These are phyloP conservation scores for Oncorhynchus gorbuscha DNA, from an alignment of 2,113 vertebrate genomes.

Conservation along the genomic window DNA sequence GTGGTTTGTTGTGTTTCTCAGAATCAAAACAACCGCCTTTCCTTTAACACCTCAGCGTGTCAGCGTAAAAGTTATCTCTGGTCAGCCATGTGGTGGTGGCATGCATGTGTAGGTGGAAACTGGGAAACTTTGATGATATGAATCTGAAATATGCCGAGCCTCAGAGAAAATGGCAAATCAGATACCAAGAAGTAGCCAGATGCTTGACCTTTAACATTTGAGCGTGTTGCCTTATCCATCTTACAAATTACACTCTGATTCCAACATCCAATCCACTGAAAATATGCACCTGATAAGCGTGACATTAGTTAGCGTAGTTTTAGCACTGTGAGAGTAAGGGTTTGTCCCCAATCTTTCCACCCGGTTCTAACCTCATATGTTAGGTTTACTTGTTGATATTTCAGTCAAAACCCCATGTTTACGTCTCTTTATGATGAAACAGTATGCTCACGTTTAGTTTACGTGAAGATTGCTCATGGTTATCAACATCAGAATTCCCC, in stretches of 20 bases:
- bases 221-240: not conserved
- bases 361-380: no score
- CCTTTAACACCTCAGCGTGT: not conserved
- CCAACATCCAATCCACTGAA: not conserved
- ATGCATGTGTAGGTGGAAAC: constrained; percentile 11
- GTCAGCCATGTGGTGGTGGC: constrained; percentile 20
- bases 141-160: constrained; percentile 20
- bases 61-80: constrained; percentile 6
- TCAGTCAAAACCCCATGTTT: no score
- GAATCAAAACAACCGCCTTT: constrained; percentile 6
- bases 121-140: constrained; percentile 28
- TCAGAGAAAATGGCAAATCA: constrained; percentile 51
- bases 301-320: no score
- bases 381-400: no score
- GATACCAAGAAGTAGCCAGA: constrained; percentile 34
- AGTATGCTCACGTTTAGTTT: not conserved
- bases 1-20: not conserved
- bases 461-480: not conserved
- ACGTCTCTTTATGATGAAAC: no score
- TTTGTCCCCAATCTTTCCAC: no score
- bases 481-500: not conserved
- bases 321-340: no score
- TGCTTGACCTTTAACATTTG: no score
- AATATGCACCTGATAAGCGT: no score
- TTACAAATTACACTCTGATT: constrained; percentile 3